Percentiles rank a stretch among this genome's conserved stretches.
Conservation (phyloP, 2,113 vertebrate species). For the Rattus norvegicus region DNA sequence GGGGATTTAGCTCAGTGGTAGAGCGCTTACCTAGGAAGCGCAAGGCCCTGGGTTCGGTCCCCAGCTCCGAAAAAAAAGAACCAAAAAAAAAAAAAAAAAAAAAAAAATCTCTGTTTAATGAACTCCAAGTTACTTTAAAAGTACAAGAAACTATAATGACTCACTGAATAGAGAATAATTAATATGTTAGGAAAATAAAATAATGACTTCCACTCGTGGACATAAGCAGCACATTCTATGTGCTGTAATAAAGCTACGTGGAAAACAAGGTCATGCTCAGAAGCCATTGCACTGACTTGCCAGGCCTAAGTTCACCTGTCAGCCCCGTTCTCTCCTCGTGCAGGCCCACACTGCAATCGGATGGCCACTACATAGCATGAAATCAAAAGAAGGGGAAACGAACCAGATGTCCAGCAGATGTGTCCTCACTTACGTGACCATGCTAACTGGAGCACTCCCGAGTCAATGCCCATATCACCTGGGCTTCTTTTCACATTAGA, state of each 20-base stretch:
- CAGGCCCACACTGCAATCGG: background rate
- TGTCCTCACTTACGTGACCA: background rate
- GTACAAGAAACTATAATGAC: background rate
- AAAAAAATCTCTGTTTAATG: background rate
- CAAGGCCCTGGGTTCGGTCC: too few relatives aligned
- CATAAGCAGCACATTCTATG: background rate
- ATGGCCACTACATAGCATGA: background rate
- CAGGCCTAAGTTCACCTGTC: background rate
- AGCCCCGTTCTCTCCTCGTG: background rate
- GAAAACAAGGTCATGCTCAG: background rate
- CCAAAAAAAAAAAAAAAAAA: too few relatives aligned
- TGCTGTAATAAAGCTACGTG: background rate
- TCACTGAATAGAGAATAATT: background rate
- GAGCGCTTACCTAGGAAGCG: too few relatives aligned
- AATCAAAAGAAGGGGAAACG: background rate
- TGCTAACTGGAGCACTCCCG: background rate
- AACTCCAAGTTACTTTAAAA: background rate
- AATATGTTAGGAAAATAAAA: constrained; percentile 11
- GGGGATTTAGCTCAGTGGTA: too few relatives aligned
- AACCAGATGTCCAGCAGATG: background rate
- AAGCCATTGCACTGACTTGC: background rate
- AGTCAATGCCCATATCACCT: background rate
- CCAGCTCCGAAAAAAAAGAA: too few relatives aligned
- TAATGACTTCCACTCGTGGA: background rate
- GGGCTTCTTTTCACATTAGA: background rate